Percentiles rank a stretch among this genome's conserved stretches.
Evolutionary conservation across 2,888 invertebrate species (phyloP).

Genomic region (Teinopalpus imperialis): DNA sequence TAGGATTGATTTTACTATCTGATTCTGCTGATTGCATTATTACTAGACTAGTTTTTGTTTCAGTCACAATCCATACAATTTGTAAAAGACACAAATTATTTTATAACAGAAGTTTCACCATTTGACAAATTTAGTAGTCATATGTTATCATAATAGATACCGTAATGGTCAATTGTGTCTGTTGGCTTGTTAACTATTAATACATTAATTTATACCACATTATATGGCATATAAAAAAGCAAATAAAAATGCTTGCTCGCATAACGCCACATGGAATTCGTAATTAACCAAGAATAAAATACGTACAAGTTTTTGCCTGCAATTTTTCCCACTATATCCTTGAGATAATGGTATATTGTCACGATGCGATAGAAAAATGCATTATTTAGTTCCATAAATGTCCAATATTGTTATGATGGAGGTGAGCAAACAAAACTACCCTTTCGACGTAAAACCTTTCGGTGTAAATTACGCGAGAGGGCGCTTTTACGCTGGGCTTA

Average conservation of each 20-base stretch:
- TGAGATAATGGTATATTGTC: conserved; percentile 13
- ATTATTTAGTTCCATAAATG: conserved; percentile 71
- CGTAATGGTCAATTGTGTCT: too few species aligned
- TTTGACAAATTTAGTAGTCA: too few species aligned
- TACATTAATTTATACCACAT: too few species aligned
- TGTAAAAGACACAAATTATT: too few species aligned
- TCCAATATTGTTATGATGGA: conserved; percentile 50
- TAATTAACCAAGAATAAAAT: conserved; percentile 1
- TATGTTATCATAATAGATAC: too few species aligned
- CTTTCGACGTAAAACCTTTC: conserved; percentile 46
- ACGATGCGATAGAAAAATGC: conserved; percentile 49
- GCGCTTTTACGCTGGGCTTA: conserved; percentile 41
- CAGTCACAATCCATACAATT: too few species aligned
- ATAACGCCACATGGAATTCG: background rate
- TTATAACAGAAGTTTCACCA: too few species aligned
- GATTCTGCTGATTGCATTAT: too few species aligned
- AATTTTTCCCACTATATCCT: conserved; percentile 4
- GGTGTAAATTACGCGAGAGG: conserved; percentile 71
- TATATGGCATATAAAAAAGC: too few species aligned
- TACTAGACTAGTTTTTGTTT: too few species aligned
- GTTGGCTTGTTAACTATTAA: too few species aligned
- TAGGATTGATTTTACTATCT: too few species aligned
- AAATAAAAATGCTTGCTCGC: conserved; percentile 2
- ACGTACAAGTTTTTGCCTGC: conserved; percentile 50
- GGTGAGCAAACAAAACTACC: conserved; percentile 55